A percentile compares a stretch with the other conserved stretches of the same genome.
phyloP scores from a whole-genome alignment of 2,797 vertebrate species.

The Psittacula derbiana region DNA sequence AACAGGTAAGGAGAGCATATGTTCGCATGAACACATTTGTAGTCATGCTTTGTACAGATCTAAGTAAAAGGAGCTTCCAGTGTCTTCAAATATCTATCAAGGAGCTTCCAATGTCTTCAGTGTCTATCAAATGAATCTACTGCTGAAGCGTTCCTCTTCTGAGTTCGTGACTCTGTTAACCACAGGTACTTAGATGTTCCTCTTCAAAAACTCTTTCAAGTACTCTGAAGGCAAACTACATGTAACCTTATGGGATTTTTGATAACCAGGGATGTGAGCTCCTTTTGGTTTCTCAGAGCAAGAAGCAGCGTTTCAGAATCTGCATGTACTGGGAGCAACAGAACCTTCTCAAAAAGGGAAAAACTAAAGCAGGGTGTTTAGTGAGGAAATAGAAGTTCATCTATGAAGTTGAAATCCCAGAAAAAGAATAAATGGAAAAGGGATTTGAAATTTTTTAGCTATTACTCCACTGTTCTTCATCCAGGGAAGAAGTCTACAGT shows the following conservation, averaged over 20 bases:
- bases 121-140: not conserved
- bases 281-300: not conserved
- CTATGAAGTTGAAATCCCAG: not conserved
- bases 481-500: not conserved
- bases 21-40: not conserved
- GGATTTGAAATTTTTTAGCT: not conserved
- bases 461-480: not conserved
- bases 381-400: not conserved
- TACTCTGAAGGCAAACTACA: not conserved
- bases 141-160: not conserved
- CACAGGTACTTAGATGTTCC: not conserved
- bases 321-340: not conserved
- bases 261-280: not conserved
- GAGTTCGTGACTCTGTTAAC: not conserved
- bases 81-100: not conserved
- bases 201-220: not conserved
- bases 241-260: not conserved
- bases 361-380: not conserved
- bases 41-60: not conserved
- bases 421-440: not conserved
- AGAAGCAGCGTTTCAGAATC: not conserved
- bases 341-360: not conserved
- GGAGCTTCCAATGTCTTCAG: not conserved
- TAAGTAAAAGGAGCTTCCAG: not conserved
- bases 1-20: constrained; percentile 80